These are phyloP conservation scores for Fukomys damarensis DNA, from an alignment of 2,113 vertebrate genomes.

Conservation along the genomic window DNA sequence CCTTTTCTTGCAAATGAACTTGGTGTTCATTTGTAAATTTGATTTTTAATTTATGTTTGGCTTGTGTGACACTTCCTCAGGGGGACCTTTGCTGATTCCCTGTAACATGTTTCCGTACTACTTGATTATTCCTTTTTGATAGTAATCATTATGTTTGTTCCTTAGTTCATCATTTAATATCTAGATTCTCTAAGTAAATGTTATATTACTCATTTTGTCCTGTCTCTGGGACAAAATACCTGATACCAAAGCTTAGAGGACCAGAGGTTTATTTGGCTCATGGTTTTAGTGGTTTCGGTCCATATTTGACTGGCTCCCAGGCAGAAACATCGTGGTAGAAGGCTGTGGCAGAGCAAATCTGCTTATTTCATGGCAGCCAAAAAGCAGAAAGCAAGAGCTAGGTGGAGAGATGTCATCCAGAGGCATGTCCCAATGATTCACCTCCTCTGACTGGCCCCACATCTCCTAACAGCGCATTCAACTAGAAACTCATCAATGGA, in stretches of 20 bases:
- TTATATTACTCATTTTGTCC: neutral
- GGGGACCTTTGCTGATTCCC: neutral
- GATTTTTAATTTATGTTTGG: conserved; percentile 42
- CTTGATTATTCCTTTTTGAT: neutral
- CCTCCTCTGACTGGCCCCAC: neutral
- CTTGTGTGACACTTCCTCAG: neutral
- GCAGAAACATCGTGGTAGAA: neutral
- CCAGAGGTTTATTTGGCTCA: neutral
- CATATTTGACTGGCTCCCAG: neutral
- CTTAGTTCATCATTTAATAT: neutral
- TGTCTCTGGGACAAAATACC: neutral
- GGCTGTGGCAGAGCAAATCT: neutral
- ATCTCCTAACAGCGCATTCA: neutral
- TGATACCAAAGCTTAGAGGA: neutral
- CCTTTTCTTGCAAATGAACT: conserved; percentile 25
- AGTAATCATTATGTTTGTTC: neutral
- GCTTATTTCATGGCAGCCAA: neutral
- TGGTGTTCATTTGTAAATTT: neutral
- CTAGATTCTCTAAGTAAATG: conserved; percentile 5
- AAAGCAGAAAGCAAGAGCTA: neutral
- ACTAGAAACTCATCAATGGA: neutral
- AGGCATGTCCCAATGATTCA: neutral
- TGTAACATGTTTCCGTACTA: neutral
- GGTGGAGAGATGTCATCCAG: neutral
- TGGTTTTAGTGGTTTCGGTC: neutral